These are phyloP conservation scores for Paradisaea rubra DNA, from an alignment of 2,113 vertebrate genomes.

Conservation along the genomic window DNA sequence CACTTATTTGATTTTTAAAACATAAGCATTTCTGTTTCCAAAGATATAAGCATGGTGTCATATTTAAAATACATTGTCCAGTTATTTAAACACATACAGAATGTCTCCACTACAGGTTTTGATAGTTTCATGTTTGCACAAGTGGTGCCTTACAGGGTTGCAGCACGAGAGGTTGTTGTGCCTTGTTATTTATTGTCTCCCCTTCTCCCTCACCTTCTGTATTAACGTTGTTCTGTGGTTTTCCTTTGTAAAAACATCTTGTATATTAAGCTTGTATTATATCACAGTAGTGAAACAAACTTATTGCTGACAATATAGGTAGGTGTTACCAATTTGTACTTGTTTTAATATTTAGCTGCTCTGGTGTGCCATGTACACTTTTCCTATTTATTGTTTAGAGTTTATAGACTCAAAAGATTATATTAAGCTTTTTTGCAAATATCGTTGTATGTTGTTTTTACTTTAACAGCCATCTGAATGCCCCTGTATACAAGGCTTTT, in stretches of 20 bases:
- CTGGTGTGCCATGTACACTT: conserved; percentile 45
- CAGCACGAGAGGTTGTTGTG: conserved; percentile 40
- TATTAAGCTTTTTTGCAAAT: conserved; percentile 10
- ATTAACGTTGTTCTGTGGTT: conserved; percentile 2
- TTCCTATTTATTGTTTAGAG: conserved; percentile 55
- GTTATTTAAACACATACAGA: neutral
- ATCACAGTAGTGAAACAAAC: neutral
- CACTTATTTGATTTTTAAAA: neutral
- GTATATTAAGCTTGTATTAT: conserved; percentile 18
- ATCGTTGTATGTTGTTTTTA: neutral
- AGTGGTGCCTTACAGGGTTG: conserved; percentile 45
- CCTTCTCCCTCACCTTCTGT: neutral
- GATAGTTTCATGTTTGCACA: neutral
- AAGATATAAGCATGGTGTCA: neutral
- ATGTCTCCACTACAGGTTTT: neutral
- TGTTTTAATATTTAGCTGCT: conserved; percentile 40
- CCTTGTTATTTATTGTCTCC: conserved; percentile 52
- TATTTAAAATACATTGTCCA: neutral
- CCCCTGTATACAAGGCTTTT: neutral
- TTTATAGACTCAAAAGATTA: conserved; percentile 50
- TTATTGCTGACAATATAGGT: neutral
- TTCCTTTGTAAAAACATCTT: neutral
- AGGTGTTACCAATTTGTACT: conserved; percentile 9
- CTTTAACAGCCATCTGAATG: neutral
- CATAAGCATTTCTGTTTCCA: conserved; percentile 6